These are phyloP conservation scores for Brachyhypopomus occidentalis DNA, from an alignment of 2,113 vertebrate species.

Conservation along the genomic window DNA sequence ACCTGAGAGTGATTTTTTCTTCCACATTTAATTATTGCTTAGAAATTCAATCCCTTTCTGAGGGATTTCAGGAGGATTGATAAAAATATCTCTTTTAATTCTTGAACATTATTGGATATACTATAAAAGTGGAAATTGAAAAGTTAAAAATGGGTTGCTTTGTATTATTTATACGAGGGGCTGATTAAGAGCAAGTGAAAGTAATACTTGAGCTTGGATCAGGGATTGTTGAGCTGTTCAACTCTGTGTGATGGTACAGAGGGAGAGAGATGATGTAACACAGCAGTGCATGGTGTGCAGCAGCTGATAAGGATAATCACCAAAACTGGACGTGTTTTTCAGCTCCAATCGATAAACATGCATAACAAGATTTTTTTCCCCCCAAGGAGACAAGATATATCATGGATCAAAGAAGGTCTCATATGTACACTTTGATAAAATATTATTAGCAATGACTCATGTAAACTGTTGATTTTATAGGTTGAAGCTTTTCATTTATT, in stretches of 20 bases:
- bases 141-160: background rate
- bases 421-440: too few species aligned
- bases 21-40: background rate
- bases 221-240: background rate
- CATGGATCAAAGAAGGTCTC: background rate
- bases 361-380: background rate
- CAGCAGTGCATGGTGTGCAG: background rate
- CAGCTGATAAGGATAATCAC: constrained; percentile 16
- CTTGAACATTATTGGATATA: too few species aligned
- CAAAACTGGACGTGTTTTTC: background rate
- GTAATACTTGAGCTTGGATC: too few species aligned
- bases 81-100: too few species aligned
- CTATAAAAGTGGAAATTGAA: too few species aligned
- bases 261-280: background rate
- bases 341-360: background rate
- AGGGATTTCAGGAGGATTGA: too few species aligned
- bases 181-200: background rate
- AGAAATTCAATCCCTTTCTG: background rate
- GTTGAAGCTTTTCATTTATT: too few species aligned
- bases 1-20: background rate
- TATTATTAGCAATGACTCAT: too few species aligned
- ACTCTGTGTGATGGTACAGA: background rate
- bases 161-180: background rate
- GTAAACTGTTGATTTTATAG: too few species aligned
- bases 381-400: background rate